phyloP scores from a whole-genome alignment of 2,888 invertebrate genomes.

The Nesidiocoris tenuis region DNA sequence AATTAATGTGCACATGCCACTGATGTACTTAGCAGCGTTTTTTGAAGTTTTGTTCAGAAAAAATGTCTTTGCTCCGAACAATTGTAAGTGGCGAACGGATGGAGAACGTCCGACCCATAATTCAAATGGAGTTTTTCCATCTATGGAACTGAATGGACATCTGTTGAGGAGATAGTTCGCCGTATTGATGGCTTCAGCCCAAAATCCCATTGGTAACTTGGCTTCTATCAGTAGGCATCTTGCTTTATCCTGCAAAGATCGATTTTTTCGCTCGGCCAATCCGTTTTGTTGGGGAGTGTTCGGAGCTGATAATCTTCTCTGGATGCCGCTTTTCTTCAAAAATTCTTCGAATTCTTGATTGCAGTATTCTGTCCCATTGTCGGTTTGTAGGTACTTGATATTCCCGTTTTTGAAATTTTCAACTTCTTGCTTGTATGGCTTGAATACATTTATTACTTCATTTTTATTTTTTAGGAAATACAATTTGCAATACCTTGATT shows the following conservation, averaged over 20 bases:
- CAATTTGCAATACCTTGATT: conserved; percentile 47
- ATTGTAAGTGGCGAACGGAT: background rate
- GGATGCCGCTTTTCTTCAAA: conserved; percentile 50
- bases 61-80: conserved; percentile 1
- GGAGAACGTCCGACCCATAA: conserved; percentile 47
- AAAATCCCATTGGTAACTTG: conserved; percentile 45
- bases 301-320: conserved; percentile 50
- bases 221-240: conserved; percentile 52
- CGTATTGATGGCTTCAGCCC: conserved; percentile 52
- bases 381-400: conserved; percentile 49
- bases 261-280: conserved; percentile 52
- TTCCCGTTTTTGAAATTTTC: conserved; percentile 49
- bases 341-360: conserved; percentile 49
- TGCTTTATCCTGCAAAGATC: conserved; percentile 52
- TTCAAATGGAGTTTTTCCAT: conserved; percentile 51
- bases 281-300: conserved; percentile 53
- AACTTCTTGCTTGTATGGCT: conserved; percentile 48
- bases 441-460: conserved; percentile 48
- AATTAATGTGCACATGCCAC: no score
- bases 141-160: conserved; percentile 49
- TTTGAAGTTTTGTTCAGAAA: background rate
- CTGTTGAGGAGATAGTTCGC: conserved; percentile 53
- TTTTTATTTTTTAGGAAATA: conserved; percentile 49
- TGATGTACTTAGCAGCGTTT: no score
- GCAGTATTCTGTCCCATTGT: conserved; percentile 50